These are phyloP conservation scores for Siderastrea siderea DNA, from an alignment of 92 coral and sea anemone genomes.

Conservation along the genomic window DNA sequence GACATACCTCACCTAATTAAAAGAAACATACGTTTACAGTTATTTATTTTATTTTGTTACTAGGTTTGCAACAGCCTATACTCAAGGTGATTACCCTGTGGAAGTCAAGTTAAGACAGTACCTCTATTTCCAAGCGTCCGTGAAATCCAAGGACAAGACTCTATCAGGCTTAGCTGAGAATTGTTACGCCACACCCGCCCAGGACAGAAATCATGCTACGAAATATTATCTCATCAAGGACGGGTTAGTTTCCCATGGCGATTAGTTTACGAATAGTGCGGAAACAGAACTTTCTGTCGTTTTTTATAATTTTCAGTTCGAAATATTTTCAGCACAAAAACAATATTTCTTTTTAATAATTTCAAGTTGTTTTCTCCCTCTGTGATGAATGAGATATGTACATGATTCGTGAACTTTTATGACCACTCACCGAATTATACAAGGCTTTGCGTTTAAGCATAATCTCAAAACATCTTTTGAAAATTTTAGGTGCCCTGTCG, in stretches of 20 bases:
- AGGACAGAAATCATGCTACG: neutral
- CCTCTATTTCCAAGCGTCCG: constrained; percentile 9
- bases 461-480: neutral
- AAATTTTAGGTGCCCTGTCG: neutral
- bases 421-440: no score
- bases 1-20: no score
- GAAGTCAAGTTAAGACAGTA: neutral
- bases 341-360: no score
- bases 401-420: no score
- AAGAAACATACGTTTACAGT: no score
- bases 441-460: neutral
- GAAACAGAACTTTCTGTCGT: no score
- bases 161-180: constrained; percentile 1
- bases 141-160: neutral
- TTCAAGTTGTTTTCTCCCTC: no score
- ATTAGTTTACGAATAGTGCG: no score
- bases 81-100: constrained; percentile 4
- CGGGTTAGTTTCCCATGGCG: neutral
- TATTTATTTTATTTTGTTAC: neutral
- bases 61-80: neutral
- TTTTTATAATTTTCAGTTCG: no score
- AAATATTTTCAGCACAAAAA: no score
- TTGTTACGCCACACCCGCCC: constrained; percentile 25
- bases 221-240: constrained; percentile 10
- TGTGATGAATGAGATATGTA: no score